phyloP scores from a whole-genome alignment of 2,888 invertebrate genomes.

The Leptogaster cylindrica region DNA sequence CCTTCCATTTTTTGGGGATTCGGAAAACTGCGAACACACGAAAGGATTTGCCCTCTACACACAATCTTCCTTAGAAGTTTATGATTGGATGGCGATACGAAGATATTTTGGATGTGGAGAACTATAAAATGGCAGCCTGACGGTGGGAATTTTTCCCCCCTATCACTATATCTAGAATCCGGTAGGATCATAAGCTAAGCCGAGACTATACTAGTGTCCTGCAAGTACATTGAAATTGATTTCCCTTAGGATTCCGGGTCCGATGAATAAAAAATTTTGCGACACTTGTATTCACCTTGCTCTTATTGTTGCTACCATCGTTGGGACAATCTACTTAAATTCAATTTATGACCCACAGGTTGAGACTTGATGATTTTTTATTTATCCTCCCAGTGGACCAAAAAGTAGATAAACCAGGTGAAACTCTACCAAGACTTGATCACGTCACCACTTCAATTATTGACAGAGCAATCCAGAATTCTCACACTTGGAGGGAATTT shows the following conservation, averaged over 20 bases:
- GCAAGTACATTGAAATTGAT: slow-evolving; percentile 47
- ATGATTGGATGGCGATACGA: slow-evolving; percentile 22
- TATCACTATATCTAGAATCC: not conserved
- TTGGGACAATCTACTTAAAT: slow-evolving; percentile 30
- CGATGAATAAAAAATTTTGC: slow-evolving; percentile 47
- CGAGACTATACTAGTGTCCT: slow-evolving; percentile 22
- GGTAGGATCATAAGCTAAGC: slow-evolving; percentile 20
- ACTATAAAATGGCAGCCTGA: slow-evolving; percentile 1
- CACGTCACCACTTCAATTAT: slow-evolving; percentile 39
- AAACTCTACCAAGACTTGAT: slow-evolving; percentile 8
- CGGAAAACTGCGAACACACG: no score
- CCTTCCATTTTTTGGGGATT: slow-evolving; percentile 5
- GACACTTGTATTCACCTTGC: slow-evolving; percentile 41
- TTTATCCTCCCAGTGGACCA: slow-evolving; percentile 5
- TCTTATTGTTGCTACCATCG: slow-evolving; percentile 30
- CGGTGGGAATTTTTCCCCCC: not conserved
- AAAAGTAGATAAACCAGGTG: not conserved
- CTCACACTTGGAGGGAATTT: no score
- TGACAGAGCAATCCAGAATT: slow-evolving; percentile 18
- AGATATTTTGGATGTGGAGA: slow-evolving; percentile 12
- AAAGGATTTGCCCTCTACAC: no score
- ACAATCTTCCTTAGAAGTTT: not conserved
- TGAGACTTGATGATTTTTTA: slow-evolving; percentile 35
- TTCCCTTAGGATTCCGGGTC: slow-evolving; percentile 45
- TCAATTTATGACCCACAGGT: slow-evolving; percentile 35